Evolutionary conservation across 2,888 invertebrate genomes (phyloP).

Genomic region (Rhagophthalmus giganteus): DNA sequence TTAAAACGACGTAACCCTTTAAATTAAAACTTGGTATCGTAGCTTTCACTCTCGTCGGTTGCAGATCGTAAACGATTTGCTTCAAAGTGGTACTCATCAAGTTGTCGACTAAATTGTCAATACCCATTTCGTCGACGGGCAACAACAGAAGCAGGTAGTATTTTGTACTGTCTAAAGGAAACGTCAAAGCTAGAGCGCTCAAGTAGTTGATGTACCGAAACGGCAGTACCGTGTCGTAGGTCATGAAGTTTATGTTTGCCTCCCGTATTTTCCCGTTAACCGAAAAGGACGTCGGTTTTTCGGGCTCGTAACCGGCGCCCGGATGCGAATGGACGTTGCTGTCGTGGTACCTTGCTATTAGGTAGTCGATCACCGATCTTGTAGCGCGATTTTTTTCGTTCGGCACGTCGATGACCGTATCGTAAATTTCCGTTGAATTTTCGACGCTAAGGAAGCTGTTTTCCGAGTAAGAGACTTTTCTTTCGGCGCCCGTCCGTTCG

Average conservation of each 20-base stretch:
- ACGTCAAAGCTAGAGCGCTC: slow-evolving; percentile 71
- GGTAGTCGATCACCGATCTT: slow-evolving; percentile 51
- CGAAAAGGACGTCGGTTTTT: slow-evolving; percentile 47
- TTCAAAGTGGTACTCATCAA: slow-evolving; percentile 67
- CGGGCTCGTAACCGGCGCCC: slow-evolving; percentile 34
- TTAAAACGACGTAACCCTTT: slow-evolving; percentile 76
- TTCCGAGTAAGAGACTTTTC: too few species aligned
- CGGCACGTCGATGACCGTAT: not conserved
- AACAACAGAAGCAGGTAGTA: slow-evolving; percentile 77
- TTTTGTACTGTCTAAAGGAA: slow-evolving; percentile 78
- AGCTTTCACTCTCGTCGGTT: slow-evolving; percentile 72
- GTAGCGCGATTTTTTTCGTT: slow-evolving; percentile 23
- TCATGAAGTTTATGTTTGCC: slow-evolving; percentile 66
- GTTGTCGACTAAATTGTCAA: slow-evolving; percentile 66
- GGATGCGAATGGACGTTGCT: slow-evolving; percentile 5
- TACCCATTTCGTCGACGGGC: slow-evolving; percentile 63
- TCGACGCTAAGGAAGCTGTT: too few species aligned
- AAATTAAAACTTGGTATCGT: slow-evolving; percentile 80
- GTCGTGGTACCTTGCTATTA: slow-evolving; percentile 46
- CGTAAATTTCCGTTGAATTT: not conserved
- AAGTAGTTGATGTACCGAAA: slow-evolving; percentile 73
- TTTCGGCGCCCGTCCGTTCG: not conserved
- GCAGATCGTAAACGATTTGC: slow-evolving; percentile 68
- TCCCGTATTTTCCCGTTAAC: slow-evolving; percentile 57
- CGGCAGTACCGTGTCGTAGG: slow-evolving; percentile 76